These are phyloP conservation scores for Samia ricini DNA, from an alignment of 1,140 invertebrate genomes.

Conservation along the genomic window DNA sequence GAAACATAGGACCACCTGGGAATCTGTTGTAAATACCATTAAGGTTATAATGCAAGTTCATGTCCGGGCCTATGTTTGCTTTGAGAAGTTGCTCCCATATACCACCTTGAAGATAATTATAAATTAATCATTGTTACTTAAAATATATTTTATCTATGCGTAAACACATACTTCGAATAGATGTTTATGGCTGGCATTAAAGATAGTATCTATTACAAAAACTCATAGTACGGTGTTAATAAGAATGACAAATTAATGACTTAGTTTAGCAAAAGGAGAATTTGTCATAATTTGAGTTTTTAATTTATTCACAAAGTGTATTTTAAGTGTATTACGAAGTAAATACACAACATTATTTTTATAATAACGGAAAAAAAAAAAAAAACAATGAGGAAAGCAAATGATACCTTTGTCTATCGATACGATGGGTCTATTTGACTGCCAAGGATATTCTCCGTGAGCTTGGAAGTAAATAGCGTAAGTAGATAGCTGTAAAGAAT, in stretches of 20 bases:
- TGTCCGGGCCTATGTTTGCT: constrained; percentile 68
- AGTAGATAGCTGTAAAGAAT: constrained; percentile 48
- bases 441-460: constrained; percentile 69
- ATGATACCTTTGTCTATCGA: constrained; percentile 56
- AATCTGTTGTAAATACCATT: constrained; percentile 69
- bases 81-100: constrained; percentile 70
- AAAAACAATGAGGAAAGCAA: too few relatives aligned
- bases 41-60: constrained; percentile 70
- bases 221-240: too few relatives aligned
- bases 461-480: constrained; percentile 71
- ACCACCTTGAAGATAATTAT: constrained; percentile 45
- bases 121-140: not conserved
- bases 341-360: too few relatives aligned
- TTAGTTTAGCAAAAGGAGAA: too few relatives aligned
- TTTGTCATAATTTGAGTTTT: too few relatives aligned
- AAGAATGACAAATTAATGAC: too few relatives aligned
- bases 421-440: constrained; percentile 56
- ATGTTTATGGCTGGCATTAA: too few relatives aligned
- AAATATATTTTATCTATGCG: not conserved
- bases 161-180: not conserved
- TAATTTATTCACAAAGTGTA: too few relatives aligned
- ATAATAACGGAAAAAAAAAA: too few relatives aligned
- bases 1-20: constrained; percentile 40
- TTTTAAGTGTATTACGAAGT: too few relatives aligned
- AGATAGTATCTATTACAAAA: too few relatives aligned